Base-by-base conservation (phyloP, 2,888 invertebrate genomes). In the Leptogaster cylindrica region DNA sequence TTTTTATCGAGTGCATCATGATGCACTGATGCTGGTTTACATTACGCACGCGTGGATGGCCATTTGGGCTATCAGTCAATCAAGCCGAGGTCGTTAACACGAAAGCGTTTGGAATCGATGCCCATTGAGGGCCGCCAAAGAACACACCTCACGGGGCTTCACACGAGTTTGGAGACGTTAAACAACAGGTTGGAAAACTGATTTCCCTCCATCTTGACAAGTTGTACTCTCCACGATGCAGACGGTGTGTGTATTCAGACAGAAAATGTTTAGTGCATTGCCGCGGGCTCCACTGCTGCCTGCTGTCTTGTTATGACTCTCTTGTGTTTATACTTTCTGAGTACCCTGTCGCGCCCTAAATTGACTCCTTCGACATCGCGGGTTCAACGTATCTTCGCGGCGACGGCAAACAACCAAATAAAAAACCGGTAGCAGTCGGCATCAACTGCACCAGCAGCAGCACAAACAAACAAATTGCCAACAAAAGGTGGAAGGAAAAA, bases 401-500 rank as follows among this genome's bases (percentile, higher is more conserved):
- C 50, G 50, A 39, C n/a, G n/a, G n/a, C n/a, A n/a, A n/a, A n/a
- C 65, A 65, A 39, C 50, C 65, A 65, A 65, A 65, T 65, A 65
- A 65, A 65, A n/a, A 65, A 65, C 65, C 65, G 65, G 65, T 65
- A 65, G 65, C 65, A 50, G 39, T 50, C 65, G 61, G 61, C 61
- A 61, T 61, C 44, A 58, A 44, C 44, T 44, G 44, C 61, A 44
- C 41, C 41, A 61, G 41, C 61, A 31, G 61, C 44, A 61, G 61
- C 61, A 61, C 44, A 61, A 61, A 61, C 61, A 61, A 61, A 61
- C 61, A 61, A 61, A 61, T 61, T 61, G 61, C 16, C 61, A 61
- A 61, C 44, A 61, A 27, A 58, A 36, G n/a, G n/a, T n/a, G n/a
- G n/a, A n/a, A n/a, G n/a, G n/a, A n/a, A n/a, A n/a, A n/a, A n/a